Conservation (phyloP, 2,113 vertebrate species). For the Tauraco erythrolophus region DNA sequence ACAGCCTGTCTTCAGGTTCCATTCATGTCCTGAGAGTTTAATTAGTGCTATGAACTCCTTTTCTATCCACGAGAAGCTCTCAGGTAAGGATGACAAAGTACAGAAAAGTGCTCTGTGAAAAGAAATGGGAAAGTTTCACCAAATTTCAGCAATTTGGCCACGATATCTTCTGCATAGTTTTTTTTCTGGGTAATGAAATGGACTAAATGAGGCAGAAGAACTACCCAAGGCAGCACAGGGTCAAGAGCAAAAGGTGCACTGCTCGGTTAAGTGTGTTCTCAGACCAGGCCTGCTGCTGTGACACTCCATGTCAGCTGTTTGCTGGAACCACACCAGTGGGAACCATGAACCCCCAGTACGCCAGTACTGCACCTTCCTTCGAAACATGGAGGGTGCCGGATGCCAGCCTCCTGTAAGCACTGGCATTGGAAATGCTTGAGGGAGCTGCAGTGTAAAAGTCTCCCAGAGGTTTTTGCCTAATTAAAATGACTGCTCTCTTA, state of each 20-base stretch:
- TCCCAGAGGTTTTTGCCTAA: conserved; percentile 1
- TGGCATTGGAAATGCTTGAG: background rate
- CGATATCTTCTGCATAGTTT: background rate
- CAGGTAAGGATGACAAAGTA: background rate
- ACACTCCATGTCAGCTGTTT: background rate
- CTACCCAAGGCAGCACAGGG: background rate
- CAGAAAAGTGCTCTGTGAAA: background rate
- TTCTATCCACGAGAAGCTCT: background rate
- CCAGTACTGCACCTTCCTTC: background rate
- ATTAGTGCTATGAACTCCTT: background rate
- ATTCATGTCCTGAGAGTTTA: background rate
- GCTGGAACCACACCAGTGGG: background rate
- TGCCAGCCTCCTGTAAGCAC: background rate
- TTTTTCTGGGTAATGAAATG: background rate
- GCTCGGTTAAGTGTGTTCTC: background rate
- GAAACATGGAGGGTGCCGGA: background rate
- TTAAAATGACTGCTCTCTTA: conserved; percentile 22
- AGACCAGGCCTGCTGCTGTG: background rate
- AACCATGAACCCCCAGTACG: background rate
- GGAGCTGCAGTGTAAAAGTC: background rate
- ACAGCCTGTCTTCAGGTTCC: background rate
- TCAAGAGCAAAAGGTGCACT: background rate
- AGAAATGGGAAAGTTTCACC: background rate
- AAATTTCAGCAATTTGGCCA: background rate
- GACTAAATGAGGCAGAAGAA: background rate